These are phyloP conservation scores for Acanthisitta chloris DNA, from an alignment of 2,113 vertebrate species.

Conservation along the genomic window DNA sequence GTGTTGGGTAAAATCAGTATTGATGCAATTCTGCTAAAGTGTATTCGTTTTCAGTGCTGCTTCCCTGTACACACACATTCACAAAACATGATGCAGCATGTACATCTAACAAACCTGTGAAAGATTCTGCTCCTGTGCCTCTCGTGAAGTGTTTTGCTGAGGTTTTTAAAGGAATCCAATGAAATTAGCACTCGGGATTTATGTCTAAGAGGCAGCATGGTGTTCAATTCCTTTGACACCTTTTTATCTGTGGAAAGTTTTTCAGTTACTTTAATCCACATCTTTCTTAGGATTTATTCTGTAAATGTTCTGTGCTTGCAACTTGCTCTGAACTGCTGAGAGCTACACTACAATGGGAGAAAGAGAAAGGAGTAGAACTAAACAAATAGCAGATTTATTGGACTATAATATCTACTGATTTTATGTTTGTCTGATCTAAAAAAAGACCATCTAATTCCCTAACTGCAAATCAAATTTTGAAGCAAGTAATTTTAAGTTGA, in stretches of 20 bases:
- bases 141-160: neutral
- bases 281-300: neutral
- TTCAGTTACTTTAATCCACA: neutral
- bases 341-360: neutral
- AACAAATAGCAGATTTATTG: neutral
- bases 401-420: neutral
- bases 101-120: neutral
- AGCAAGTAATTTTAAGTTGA: neutral
- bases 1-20: neutral
- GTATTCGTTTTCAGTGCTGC: neutral
- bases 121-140: neutral
- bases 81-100: fast-evolving
- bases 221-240: neutral
- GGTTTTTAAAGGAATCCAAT: neutral
- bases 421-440: neutral
- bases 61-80: neutral
- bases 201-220: neutral
- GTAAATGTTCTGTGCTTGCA: neutral
- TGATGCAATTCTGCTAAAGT: neutral
- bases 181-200: neutral
- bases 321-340: neutral
- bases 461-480: neutral
- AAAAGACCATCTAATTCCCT: neutral
- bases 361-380: neutral
- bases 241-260: neutral